These are phyloP conservation scores for Gallinago undulata DNA, from an alignment of 2,113 vertebrate species.

Conservation along the genomic window DNA sequence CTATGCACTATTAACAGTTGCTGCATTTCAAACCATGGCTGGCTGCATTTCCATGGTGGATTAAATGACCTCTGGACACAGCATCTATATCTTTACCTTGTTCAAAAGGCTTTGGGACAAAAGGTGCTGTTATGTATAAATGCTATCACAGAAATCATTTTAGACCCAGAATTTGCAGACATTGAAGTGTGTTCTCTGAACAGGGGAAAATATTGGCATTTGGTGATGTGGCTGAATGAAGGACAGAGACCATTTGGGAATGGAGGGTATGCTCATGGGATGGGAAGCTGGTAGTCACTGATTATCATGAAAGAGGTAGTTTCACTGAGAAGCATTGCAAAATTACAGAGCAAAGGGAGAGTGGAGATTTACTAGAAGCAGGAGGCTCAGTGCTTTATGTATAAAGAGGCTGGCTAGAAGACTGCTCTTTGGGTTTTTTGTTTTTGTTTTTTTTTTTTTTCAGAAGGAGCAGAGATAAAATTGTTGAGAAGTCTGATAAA, in stretches of 20 bases:
- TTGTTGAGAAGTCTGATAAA: not conserved
- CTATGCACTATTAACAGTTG: constrained; percentile 11
- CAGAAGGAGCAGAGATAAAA: not conserved
- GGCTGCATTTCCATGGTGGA: not conserved
- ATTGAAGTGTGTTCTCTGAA: not conserved
- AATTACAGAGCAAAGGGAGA: not conserved
- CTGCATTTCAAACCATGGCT: not conserved
- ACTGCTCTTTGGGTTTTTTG: not conserved
- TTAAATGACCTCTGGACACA: not conserved
- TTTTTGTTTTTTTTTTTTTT: not conserved
- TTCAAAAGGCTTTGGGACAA: not conserved
- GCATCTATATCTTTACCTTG: not conserved
- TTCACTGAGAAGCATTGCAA: not conserved
- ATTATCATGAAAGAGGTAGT: not conserved
- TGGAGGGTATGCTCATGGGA: not conserved
- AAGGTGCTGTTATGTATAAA: not conserved
- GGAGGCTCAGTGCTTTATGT: not conserved
- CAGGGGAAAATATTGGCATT: not conserved
- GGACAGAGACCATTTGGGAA: not conserved
- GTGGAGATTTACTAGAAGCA: not conserved
- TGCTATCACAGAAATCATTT: not conserved
- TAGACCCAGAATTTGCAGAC: not conserved
- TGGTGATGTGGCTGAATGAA: not conserved
- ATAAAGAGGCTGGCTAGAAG: not conserved
- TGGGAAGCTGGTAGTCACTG: not conserved